Conservation (phyloP, 1,140 invertebrate genomes). For the Yoshiicerus persimilis region DNA sequence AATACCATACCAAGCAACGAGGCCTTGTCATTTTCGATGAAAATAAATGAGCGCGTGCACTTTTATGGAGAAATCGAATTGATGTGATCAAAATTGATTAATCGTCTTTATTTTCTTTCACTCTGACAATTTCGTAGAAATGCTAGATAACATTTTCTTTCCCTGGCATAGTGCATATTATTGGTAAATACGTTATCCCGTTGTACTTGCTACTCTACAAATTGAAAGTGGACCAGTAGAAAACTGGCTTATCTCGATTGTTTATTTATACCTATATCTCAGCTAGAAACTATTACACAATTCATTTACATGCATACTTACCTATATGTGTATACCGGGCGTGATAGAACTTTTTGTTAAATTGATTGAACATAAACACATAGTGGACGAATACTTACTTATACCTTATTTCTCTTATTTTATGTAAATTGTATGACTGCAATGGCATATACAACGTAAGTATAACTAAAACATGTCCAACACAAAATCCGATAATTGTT, state of each 20-base stretch:
- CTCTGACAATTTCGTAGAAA: neutral
- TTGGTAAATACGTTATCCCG: neutral
- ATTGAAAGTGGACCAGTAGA: neutral
- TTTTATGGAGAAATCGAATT: neutral
- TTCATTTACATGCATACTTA: too few relatives aligned
- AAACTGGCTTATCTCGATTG: neutral
- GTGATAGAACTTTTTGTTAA: too few relatives aligned
- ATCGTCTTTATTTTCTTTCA: neutral
- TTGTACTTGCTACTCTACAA: neutral
- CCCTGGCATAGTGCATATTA: too few relatives aligned
- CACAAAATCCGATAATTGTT: conserved; percentile 26
- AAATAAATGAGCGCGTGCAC: neutral
- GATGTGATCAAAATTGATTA: conserved; percentile 1
- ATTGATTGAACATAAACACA: too few relatives aligned
- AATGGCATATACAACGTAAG: neutral
- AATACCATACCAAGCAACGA: neutral
- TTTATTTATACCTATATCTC: too few relatives aligned
- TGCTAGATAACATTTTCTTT: neutral
- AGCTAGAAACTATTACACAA: too few relatives aligned
- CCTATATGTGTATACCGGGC: too few relatives aligned
- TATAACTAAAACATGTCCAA: neutral
- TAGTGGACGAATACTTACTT: too few relatives aligned
- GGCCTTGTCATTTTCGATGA: neutral
- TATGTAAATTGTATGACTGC: neutral
- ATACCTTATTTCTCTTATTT: too few relatives aligned